Percentiles rank a stretch among this genome's conserved stretches.
Evolutionary conservation across 2,797 vertebrate species (phyloP).

Genomic region (Coreius guichenoti): DNA sequence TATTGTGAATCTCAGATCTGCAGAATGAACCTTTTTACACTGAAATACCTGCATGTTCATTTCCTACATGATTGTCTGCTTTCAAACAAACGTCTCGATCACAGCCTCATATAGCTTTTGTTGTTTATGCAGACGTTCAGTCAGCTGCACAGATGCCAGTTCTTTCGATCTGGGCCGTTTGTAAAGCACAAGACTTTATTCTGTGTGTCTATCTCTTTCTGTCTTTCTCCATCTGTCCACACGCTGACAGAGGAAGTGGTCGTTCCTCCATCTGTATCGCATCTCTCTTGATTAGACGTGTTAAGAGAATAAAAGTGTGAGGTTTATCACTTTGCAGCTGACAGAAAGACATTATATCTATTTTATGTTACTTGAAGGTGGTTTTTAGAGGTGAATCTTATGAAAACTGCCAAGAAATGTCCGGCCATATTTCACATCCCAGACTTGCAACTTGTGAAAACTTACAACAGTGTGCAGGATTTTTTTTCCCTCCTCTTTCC

Average conservation of each 20-base stretch:
- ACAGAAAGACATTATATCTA: neutral
- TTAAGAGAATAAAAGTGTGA: slow-evolving; percentile 23
- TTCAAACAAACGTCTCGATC: neutral
- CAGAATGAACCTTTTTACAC: neutral
- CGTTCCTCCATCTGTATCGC: slow-evolving; percentile 15
- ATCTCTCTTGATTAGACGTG: slow-evolving; percentile 21
- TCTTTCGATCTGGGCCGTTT: neutral
- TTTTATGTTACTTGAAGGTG: slow-evolving; percentile 6
- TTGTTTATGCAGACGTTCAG: neutral
- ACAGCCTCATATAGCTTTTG: neutral
- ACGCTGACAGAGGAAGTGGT: slow-evolving; percentile 12
- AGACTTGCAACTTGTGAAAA: neutral
- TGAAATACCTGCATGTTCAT: neutral
- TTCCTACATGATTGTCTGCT: neutral
- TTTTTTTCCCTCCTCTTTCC: neutral
- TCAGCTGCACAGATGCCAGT: slow-evolving; percentile 12
- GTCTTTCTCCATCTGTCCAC: slow-evolving; percentile 39
- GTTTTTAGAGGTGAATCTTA: neutral
- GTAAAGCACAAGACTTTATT: neutral
- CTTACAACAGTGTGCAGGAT: neutral
- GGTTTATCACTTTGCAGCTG: slow-evolving; percentile 17
- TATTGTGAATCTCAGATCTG: neutral
- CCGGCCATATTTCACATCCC: neutral
- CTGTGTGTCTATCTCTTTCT: neutral
- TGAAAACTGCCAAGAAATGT: slow-evolving; percentile 1